Conservation (phyloP, 2,113 vertebrate species). For the Misgurnus mizolepis region DNA sequence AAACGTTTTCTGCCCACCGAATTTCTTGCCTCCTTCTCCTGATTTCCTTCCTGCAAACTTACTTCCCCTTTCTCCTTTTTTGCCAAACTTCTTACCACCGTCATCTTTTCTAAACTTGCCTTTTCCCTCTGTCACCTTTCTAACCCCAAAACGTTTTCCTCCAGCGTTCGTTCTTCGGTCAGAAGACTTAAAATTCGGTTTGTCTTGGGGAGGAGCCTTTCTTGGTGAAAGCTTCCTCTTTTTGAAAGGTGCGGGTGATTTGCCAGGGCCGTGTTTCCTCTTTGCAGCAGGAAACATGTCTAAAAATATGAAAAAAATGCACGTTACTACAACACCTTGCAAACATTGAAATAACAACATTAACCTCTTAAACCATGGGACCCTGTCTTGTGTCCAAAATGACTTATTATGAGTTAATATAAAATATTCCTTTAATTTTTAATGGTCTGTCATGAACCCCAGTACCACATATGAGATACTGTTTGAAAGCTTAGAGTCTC, state of each 20-base stretch:
- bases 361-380: no score
- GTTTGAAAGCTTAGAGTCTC: no score
- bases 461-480: no score
- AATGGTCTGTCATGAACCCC: no score
- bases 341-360: no score
- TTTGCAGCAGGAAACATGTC: slow-evolving; percentile 76
- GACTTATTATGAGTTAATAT: no score
- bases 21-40: slow-evolving; percentile 48
- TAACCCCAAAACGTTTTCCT: slow-evolving; percentile 60
- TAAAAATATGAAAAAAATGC: slow-evolving; percentile 47
- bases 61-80: slow-evolving; percentile 18
- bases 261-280: slow-evolving; percentile 55
- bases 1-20: slow-evolving; percentile 63
- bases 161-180: slow-evolving; percentile 13
- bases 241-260: slow-evolving; percentile 57
- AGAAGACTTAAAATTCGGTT: not conserved
- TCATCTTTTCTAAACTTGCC: slow-evolving; percentile 44
- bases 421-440: no score
- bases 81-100: slow-evolving; percentile 49
- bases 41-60: slow-evolving; percentile 36
- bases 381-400: no score
- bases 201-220: slow-evolving; percentile 15
- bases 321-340: not conserved
- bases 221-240: slow-evolving; percentile 60
- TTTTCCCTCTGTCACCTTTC: slow-evolving; percentile 55